Base-by-base conservation (phyloP, 2,888 invertebrate species). In the Cremastinae sp. region DNA sequence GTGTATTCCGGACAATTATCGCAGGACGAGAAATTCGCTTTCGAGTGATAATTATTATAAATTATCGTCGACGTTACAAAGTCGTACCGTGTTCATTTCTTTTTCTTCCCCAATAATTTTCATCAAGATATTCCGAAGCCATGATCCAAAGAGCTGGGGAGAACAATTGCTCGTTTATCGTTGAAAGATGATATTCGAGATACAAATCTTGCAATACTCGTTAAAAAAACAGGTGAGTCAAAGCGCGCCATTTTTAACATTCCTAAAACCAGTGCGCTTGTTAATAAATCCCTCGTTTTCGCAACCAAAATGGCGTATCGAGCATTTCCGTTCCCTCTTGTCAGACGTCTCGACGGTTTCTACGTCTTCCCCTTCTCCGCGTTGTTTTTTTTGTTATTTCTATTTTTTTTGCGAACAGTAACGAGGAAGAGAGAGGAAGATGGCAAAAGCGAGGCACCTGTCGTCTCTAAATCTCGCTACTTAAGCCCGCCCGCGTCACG, bases 401-500 rank as follows among this genome's bases (percentile, higher is more conserved):
- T 43, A 43, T 58, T 35, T 35, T 9, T 56, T 61, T 55, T 14
- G 41, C n/a, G 18, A 8, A 20, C 51, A 58, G 58, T 68, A 72
- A 72, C 72, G 51, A 72, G 75, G 58, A 72, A 72, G 51, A 75
- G 37, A 62, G 56, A 78, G 61, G 74, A 65, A 78, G 73, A 79
- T 71, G 64, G 77, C 64, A 74, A 76, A 75, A 78, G 79, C 80
- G 58, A 76, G 76, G 83, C 89, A 89, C 88, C 89, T 89, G 89
- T 88, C 87, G 83, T 76, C 84, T 79, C 83, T 89, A 88, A 89
- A 89, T 89, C 88, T 88, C 83, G 82, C 85, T 86, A 86, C 87
- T 89, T 87, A 87, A 85, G 85, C 73, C 78, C 64, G 81, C 79
- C 82, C 81, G 81, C 83, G 81, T 85, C 84, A 83, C 84, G 83